Percentiles rank a stretch among this genome's conserved stretches.
Evolutionary conservation across 92 coral and sea anemone species (phyloP).

Genomic region (Siderastrea radians): DNA sequence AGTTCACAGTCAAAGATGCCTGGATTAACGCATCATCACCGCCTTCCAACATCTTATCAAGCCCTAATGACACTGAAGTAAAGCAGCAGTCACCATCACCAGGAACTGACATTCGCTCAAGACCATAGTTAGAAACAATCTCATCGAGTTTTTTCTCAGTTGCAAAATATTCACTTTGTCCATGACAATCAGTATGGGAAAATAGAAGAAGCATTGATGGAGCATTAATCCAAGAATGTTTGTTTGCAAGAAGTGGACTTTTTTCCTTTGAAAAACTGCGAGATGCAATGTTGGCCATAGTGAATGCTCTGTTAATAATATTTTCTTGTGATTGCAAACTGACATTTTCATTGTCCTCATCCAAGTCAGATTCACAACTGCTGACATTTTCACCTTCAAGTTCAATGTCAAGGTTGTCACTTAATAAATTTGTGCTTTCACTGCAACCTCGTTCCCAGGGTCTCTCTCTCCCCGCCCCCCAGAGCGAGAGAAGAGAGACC

Average conservation of each 20-base stretch:
- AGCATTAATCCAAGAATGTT: slow-evolving; percentile 36
- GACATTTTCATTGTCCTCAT: slow-evolving; percentile 18
- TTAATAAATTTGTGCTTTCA: neutral
- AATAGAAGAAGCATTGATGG: slow-evolving; percentile 35
- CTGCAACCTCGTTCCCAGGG: too few relatives aligned
- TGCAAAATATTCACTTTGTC: slow-evolving; percentile 17
- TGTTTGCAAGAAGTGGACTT: slow-evolving; percentile 33
- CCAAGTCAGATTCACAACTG: slow-evolving; percentile 8
- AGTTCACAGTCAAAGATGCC: slow-evolving; percentile 63
- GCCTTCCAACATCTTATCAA: too few relatives aligned
- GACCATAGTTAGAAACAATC: slow-evolving; percentile 24
- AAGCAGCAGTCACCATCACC: slow-evolving; percentile 51
- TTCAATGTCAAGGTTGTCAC: slow-evolving; percentile 32
- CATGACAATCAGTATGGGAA: slow-evolving; percentile 35
- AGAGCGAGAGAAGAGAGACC: too few relatives aligned
- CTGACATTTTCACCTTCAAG: slow-evolving; percentile 9
- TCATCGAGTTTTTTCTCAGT: slow-evolving; percentile 21
- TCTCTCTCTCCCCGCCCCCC: too few relatives aligned
- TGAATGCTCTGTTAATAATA: slow-evolving; percentile 11
- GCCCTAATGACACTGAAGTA: slow-evolving; percentile 8
- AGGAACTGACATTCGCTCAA: slow-evolving; percentile 31
- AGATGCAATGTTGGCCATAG: slow-evolving; percentile 15
- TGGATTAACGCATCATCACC: neutral
- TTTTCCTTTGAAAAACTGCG: slow-evolving; percentile 2
- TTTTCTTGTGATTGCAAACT: slow-evolving; percentile 28